Conservation (phyloP, 2,888 invertebrate species). For the Unio delphinus region DNA sequence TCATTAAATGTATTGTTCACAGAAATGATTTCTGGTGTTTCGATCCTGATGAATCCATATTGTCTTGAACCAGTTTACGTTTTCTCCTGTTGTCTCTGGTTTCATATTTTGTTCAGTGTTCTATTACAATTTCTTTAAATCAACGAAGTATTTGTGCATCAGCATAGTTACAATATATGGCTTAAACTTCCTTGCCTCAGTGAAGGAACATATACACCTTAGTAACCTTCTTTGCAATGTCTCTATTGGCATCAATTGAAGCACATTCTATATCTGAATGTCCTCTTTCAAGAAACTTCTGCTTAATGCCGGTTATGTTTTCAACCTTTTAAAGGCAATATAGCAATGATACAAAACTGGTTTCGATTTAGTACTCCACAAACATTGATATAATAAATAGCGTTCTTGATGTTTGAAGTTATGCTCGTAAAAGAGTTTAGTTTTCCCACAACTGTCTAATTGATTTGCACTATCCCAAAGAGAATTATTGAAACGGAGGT, state of each 20-base stretch:
- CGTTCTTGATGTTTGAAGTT: not conserved
- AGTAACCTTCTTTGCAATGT: not conserved
- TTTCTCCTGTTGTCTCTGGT: not conserved
- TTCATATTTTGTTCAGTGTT: not conserved
- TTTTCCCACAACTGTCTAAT: no score
- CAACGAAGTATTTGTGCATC: no score
- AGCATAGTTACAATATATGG: no score
- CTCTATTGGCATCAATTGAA: not conserved
- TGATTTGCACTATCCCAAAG: no score
- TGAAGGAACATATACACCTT: no score
- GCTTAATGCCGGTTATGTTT: not conserved
- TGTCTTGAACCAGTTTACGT: not conserved
- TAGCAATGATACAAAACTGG: not conserved
- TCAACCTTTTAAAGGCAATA: slow-evolving; percentile 3
- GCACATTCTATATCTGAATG: not conserved
- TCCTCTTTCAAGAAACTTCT: not conserved
- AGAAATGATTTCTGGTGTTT: not conserved
- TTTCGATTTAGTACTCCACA: not conserved
- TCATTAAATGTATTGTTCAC: slow-evolving; percentile 1
- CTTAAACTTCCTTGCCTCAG: no score
- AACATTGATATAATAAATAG: not conserved
- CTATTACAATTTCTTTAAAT: no score
- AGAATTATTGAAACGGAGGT: no score
- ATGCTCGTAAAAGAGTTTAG: slow-evolving; percentile 3
- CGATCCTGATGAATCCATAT: not conserved